Conservation (phyloP, 2,888 invertebrate species). For the Caenorhabditis plicata region DNA sequence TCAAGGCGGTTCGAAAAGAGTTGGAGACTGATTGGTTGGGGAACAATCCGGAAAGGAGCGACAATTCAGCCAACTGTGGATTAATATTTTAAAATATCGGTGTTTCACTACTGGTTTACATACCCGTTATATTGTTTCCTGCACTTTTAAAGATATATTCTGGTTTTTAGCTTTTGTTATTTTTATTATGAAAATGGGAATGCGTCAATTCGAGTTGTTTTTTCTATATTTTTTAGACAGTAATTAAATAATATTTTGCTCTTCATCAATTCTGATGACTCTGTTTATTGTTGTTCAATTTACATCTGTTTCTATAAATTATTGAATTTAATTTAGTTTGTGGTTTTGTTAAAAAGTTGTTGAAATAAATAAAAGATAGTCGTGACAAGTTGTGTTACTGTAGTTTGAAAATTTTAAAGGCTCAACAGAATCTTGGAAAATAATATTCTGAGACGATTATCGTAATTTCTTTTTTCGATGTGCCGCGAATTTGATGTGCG, state of each 20-base stretch:
- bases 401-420: too few relatives aligned
- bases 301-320: neutral
- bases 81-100: conserved; percentile 2
- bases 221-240: conserved; percentile 1
- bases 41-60: conserved; percentile 94
- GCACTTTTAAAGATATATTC: neutral
- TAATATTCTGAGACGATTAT: too few relatives aligned
- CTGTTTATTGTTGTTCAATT: neutral
- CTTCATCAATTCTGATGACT: neutral
- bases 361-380: conserved; percentile 4
- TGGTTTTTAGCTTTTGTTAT: neutral
- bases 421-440: too few relatives aligned
- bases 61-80: conserved; percentile 80
- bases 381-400: too few relatives aligned
- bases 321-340: conserved; percentile 11
- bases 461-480: too few relatives aligned
- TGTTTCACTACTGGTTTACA: conserved; percentile 16
- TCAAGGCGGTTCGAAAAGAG: conserved; percentile 98
- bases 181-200: neutral
- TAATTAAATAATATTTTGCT: conserved; percentile 1
- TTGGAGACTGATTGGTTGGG: conserved; percentile 99
- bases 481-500: too few relatives aligned
- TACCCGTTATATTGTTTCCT: conserved; percentile 5
- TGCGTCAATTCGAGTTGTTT: neutral
- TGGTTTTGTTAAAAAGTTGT: conserved; percentile 25